A percentile compares a stretch with the other conserved stretches of the same genome.
Evolutionary conservation across 1,140 invertebrate species (phyloP).

Genomic region (Epicauta chinensis): DNA sequence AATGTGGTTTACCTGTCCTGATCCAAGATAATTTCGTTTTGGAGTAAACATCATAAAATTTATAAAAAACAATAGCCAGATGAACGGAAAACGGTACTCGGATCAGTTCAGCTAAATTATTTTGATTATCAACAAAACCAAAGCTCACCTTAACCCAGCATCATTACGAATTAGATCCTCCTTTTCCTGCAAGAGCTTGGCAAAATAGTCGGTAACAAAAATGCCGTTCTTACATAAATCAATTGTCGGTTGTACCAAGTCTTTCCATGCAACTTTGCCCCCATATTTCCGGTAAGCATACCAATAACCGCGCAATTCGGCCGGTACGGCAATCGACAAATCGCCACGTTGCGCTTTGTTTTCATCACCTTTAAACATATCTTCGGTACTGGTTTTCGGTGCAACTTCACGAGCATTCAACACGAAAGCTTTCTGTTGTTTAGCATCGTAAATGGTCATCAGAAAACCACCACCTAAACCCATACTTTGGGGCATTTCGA

Average conservation of each 20-base stretch:
- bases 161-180: constrained; percentile 19
- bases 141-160: constrained; percentile 23
- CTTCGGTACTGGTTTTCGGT: constrained; percentile 47
- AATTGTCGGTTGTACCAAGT: constrained; percentile 74
- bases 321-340: constrained; percentile 80
- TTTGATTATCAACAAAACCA: not conserved
- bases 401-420: constrained; percentile 68
- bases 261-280: constrained; percentile 73
- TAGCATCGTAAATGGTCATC: constrained; percentile 65
- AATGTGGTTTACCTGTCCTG: too few species aligned
- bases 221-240: constrained; percentile 66
- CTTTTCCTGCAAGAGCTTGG: constrained; percentile 5
- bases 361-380: constrained; percentile 53
- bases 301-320: constrained; percentile 84
- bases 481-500: constrained; percentile 69
- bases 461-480: constrained; percentile 81
- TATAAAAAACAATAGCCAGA: too few species aligned
- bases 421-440: constrained; percentile 41
- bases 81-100: too few species aligned
- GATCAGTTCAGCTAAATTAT: too few species aligned
- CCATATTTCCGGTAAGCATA: constrained; percentile 70
- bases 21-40: too few species aligned
- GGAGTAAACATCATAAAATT: too few species aligned
- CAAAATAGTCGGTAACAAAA: constrained; percentile 59
- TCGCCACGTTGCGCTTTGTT: constrained; percentile 46